Base-by-base conservation (phyloP, 2,797 vertebrate species). In the Gobio occitaniae region DNA sequence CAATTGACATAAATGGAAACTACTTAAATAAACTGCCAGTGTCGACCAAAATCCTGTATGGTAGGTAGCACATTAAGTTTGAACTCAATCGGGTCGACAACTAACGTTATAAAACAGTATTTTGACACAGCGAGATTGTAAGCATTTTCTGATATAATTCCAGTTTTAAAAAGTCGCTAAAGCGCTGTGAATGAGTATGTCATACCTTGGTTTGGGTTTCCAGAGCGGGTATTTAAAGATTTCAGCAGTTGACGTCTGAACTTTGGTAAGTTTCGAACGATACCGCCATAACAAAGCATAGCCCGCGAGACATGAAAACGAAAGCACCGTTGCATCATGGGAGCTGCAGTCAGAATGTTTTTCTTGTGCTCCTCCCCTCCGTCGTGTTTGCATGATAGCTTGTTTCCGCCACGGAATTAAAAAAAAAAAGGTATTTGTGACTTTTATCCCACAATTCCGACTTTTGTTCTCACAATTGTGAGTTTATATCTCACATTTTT, bases 231-330 rank as follows among this genome's bases (percentile, higher is more conserved):
- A 32, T 70, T 68, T 56, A 50, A 63, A 75, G 65, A 3, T 47
- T 82, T 86, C 48, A 54, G 50, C 71, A 50, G 48, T 79, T 80
- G 44, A 66, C 78, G 65, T 78, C 78, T 85, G 47, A 17, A 77
- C 4, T 81, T 70, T 72, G 80, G 48, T 47, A 76, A 83, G 44
- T 89, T 94, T 95, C 90, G 83, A 95, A 95, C 90, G 44, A 90
- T 93, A 89, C 94, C 95, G 95, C 95, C 95, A 95, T 94, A 90
- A 89, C 92, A 92, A 93, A 93, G 91, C 93, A 92, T 92, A 94
- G 92, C 94, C 93, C 95, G 95, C 95, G 94, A 95, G 94, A 94
- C 54, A 25, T 29, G 56, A 77, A 70, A 76, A 54, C 36, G 36
- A 47, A 50, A 71, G 9, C 48, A 12, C 16, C 52, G 65, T 3